These are phyloP conservation scores for Paradoxurus hermaphroditus DNA, from an alignment of 2,113 vertebrate species.

Conservation along the genomic window DNA sequence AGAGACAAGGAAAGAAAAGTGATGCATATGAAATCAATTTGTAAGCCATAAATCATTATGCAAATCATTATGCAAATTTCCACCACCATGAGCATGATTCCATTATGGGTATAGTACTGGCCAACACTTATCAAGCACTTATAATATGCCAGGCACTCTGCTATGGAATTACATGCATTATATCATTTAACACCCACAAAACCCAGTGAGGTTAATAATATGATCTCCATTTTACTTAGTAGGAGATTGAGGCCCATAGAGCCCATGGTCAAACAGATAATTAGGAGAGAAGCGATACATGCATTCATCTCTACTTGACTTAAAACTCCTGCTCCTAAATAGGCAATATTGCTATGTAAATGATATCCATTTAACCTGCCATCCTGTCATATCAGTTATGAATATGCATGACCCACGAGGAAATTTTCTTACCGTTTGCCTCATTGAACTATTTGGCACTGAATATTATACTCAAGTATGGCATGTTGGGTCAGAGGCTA, in stretches of 20 bases:
- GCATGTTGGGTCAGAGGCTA: neutral
- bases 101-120: neutral
- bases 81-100: neutral
- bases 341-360: neutral
- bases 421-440: neutral
- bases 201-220: neutral
- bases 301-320: neutral
- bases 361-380: neutral
- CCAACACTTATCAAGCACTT: neutral
- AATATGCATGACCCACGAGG: neutral
- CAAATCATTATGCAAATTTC: neutral
- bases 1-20: neutral
- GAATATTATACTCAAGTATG: neutral
- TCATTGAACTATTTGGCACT: neutral
- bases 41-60: neutral
- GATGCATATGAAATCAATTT: neutral
- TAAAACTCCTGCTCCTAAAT: neutral
- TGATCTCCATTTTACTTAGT: neutral
- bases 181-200: neutral
- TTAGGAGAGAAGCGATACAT: neutral
- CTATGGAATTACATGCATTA: neutral
- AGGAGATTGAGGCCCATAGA: neutral
- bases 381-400: neutral
- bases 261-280: neutral
- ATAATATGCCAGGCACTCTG: neutral